These are phyloP conservation scores for Periphyllus acericola DNA, from an alignment of 2,888 invertebrate genomes.

Conservation along the genomic window DNA sequence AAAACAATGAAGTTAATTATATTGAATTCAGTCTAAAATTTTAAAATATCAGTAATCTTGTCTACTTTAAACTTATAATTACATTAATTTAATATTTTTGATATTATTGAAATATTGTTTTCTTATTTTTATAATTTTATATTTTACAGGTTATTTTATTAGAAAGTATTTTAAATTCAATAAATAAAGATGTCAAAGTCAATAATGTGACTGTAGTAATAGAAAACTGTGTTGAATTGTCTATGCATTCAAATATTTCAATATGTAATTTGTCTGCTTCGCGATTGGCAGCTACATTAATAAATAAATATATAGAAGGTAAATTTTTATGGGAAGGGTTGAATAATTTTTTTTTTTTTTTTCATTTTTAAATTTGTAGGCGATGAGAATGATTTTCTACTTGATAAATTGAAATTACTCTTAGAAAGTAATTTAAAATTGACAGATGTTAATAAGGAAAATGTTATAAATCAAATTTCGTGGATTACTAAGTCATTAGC, in stretches of 20 bases:
- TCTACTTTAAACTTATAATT: background rate
- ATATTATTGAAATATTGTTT: too few relatives aligned
- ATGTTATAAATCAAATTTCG: slow-evolving; percentile 56
- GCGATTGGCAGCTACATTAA: slow-evolving; percentile 67
- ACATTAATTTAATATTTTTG: too few relatives aligned
- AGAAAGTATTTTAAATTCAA: slow-evolving; percentile 56
- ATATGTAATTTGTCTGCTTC: slow-evolving; percentile 53
- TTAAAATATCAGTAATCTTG: background rate
- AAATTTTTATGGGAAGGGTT: too few relatives aligned
- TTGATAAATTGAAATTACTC: slow-evolving; percentile 43
- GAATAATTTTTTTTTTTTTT: background rate
- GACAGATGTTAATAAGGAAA: slow-evolving; percentile 4
- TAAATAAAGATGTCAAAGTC: slow-evolving; percentile 15
- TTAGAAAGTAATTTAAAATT: slow-evolving; percentile 44
- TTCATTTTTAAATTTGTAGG: slow-evolving; percentile 8
- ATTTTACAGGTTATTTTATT: slow-evolving; percentile 51
- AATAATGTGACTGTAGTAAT: slow-evolving; percentile 36
- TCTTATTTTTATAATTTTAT: too few relatives aligned
- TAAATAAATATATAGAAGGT: slow-evolving; percentile 56
- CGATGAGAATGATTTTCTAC: slow-evolving; percentile 8
- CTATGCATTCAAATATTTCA: slow-evolving; percentile 23
- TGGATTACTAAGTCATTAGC: slow-evolving; percentile 62
- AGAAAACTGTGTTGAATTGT: slow-evolving; percentile 47
- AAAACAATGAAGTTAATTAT: too few relatives aligned
- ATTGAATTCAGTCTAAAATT: too few relatives aligned